Conservation (phyloP, 2,888 invertebrate species). For the Drosophila melanocephala region DNA sequence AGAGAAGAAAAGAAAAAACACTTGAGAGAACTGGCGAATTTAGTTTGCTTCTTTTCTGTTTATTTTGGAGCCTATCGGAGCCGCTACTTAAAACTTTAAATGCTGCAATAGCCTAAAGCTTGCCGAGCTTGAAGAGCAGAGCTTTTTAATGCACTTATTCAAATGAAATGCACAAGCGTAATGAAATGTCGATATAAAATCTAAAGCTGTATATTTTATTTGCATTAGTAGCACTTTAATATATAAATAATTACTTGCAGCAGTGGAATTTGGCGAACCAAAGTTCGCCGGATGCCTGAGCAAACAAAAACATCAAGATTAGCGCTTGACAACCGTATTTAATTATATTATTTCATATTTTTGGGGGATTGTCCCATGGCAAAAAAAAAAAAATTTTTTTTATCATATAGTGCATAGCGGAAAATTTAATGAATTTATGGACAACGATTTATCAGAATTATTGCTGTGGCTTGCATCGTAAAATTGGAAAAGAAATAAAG, state of each 20-base stretch:
- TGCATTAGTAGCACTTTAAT: neutral
- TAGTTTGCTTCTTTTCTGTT: conserved; percentile 21
- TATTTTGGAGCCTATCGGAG: conserved; percentile 2
- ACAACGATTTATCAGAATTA: conserved; percentile 2
- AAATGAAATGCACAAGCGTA: neutral
- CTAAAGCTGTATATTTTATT: neutral
- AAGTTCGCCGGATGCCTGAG: conserved; percentile 29
- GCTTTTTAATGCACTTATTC: neutral
- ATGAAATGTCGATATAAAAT: neutral
- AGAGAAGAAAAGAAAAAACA: conserved; percentile 15
- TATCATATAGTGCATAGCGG: neutral
- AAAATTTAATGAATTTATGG: neutral
- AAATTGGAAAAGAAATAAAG: conserved; percentile 17
- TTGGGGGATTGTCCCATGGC: conserved; percentile 47
- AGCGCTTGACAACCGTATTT: conserved; percentile 26
- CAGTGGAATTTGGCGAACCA: conserved; percentile 8
- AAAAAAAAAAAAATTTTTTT: neutral
- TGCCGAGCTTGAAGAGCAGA: conserved; percentile 6
- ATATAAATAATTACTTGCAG: conserved; percentile 19
- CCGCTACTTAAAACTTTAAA: neutral
- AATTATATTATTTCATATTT: conserved; percentile 13
- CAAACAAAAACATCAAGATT: conserved; percentile 19
- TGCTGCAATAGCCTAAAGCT: neutral
- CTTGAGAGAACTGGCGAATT: neutral
- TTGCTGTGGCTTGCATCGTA: conserved; percentile 39